These are phyloP conservation scores for Invenusta paracnida DNA, from an alignment of 2,888 invertebrate species.

Conservation along the genomic window DNA sequence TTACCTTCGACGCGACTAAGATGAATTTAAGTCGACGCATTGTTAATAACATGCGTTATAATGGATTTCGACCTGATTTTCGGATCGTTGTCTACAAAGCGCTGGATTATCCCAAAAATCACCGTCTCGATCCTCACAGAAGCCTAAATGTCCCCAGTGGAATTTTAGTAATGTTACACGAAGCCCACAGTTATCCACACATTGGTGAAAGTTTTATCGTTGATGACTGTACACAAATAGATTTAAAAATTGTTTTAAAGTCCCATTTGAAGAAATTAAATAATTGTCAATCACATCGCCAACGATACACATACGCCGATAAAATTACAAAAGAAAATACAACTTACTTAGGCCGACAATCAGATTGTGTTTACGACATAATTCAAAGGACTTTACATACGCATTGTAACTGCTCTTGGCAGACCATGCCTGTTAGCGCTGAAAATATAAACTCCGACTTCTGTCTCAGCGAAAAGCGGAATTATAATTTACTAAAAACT, in stretches of 20 bases:
- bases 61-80: slow-evolving; percentile 42
- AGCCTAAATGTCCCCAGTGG: slow-evolving; percentile 36
- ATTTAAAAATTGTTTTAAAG: slow-evolving; percentile 41
- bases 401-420: slow-evolving; percentile 20
- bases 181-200: slow-evolving; percentile 40
- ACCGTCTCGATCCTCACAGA: slow-evolving; percentile 40
- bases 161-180: slow-evolving; percentile 41
- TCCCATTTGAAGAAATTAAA: slow-evolving; percentile 35
- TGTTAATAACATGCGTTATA: slow-evolving; percentile 16
- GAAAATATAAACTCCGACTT: background rate
- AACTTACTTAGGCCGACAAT: slow-evolving; percentile 20
- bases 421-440: slow-evolving; percentile 30
- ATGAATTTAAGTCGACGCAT: background rate
- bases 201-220: slow-evolving; percentile 43
- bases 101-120: slow-evolving; percentile 37
- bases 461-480: background rate
- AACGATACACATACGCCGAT: slow-evolving; percentile 34
- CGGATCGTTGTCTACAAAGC: slow-evolving; percentile 39
- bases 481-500: background rate
- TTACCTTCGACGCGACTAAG: slow-evolving; percentile 36
- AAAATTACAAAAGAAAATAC: slow-evolving; percentile 6
- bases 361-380: slow-evolving; percentile 39
- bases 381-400: slow-evolving; percentile 28
- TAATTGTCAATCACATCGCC: slow-evolving; percentile 39
- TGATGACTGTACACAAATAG: slow-evolving; percentile 42